Evolutionary conservation across 2,797 vertebrate species (phyloP), one percentile per base, ranked within the genome.

Genomic region (Sciurus vulgaris): DNA sequence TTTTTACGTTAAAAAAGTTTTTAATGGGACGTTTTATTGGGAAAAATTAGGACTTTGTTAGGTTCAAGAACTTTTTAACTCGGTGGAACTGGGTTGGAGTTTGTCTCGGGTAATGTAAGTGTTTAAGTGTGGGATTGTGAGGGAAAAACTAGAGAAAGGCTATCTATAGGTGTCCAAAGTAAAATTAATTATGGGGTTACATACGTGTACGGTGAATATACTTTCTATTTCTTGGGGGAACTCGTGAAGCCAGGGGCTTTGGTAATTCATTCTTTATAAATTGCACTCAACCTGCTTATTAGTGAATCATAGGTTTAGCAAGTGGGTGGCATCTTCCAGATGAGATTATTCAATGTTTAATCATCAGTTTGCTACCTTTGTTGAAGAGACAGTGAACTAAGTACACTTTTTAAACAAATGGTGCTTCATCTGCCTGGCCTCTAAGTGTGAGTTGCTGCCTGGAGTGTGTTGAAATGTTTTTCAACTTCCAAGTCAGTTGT

Each of bases 51-150:
- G 63, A 74, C 22, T 24, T 89, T 94, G 65, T 89, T 65, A 93
- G 86, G 94, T 77, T 35, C 56, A 73, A 76, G 38, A 90, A 91
- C 86, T 96, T 93, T 17, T 86, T 61, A 54, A 33, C 76, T 96
- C 63, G 81, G 78, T 95, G 91, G 81, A 96, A 97, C 35, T 8
- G 82, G 91, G 94, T 92, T 87, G 93, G 91, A 98, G 97, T 98
- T 98, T 98, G 84, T 97, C 94, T 98, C 96, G 95, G 95, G 91
- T 93, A 94, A 86, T 86, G 83, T 97, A 96, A 95, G 92, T 91
- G 89, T 93, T 97, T 87, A 41, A 76, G 73, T 82, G 91, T 79
- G 95, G 93, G 93, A 86, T 47, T 41, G 78, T 96, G 89, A 90
- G 74, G 84, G 93, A 87, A 63, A 56, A 47, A 30, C 3, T n/a